Percentiles rank a stretch among this genome's conserved stretches.
Evolutionary conservation across 2,797 vertebrate genomes (phyloP).

Genomic region (Ciconia nigra): DNA sequence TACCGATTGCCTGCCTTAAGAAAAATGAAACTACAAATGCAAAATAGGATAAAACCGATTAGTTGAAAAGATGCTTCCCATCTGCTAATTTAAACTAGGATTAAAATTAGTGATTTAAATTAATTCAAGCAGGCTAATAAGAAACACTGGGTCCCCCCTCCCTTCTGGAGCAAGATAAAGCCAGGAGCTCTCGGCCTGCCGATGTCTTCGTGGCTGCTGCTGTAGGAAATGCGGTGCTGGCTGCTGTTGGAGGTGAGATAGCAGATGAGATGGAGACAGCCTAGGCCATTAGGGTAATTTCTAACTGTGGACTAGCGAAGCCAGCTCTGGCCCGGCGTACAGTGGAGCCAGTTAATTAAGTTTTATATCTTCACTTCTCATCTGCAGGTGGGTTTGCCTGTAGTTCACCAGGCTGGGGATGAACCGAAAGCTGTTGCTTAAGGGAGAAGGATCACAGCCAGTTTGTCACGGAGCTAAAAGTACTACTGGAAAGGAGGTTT

Average conservation of each 20-base stretch:
- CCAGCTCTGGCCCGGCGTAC: not conserved
- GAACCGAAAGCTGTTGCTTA: not conserved
- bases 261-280: not conserved
- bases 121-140: not conserved
- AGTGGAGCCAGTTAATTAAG: not conserved
- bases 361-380: not conserved
- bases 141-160: not conserved
- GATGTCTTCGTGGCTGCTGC: fast-evolving
- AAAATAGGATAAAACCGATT: not conserved
- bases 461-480: not conserved
- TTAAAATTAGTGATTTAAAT: not conserved
- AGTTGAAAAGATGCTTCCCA: not conserved
- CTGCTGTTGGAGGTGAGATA: not conserved
- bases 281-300: fast-evolving
- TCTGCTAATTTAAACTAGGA: too few species aligned
- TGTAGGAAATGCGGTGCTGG: not conserved
- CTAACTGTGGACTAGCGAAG: not conserved
- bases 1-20: too few species aligned
- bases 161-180: not conserved
- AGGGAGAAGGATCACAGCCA: not conserved
- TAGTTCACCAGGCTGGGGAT: not conserved
- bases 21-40: not conserved
- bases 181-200: not conserved
- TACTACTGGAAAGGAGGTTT: not conserved
- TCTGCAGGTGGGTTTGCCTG: not conserved